A percentile compares a stretch with the other conserved stretches of the same genome.
These are phyloP conservation scores for Thinocorus orbignyianus DNA, from an alignment of 2,113 vertebrate species.

Conservation along the genomic window DNA sequence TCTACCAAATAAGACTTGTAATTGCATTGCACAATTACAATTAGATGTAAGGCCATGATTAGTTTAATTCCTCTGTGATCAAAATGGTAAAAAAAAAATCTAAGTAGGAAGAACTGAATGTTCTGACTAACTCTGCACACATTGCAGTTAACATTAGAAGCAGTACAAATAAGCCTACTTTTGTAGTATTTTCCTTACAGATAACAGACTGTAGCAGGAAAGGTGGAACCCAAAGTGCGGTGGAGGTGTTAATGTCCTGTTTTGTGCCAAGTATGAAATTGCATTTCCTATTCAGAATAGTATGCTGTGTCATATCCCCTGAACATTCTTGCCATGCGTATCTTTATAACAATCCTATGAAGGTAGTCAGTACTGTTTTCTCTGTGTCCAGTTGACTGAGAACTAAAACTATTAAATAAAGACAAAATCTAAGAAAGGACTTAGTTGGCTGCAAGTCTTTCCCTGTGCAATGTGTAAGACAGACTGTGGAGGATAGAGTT, in stretches of 20 bases:
- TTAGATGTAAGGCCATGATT: background rate
- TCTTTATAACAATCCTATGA: background rate
- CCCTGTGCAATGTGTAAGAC: background rate
- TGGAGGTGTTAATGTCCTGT: background rate
- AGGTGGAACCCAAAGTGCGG: background rate
- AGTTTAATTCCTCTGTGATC: background rate
- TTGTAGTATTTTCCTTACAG: background rate
- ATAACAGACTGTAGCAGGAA: background rate
- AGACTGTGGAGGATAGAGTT: background rate
- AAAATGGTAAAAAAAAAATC: background rate
- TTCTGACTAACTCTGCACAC: too few species aligned
- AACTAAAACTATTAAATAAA: background rate
- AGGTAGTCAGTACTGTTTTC: background rate
- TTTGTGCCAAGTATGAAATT: background rate
- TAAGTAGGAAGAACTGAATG: background rate
- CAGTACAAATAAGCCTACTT: background rate
- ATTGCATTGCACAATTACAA: background rate
- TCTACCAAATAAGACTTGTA: background rate
- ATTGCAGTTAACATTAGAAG: background rate
- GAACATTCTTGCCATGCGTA: background rate
- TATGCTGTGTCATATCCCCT: background rate
- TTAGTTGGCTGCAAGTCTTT: background rate
- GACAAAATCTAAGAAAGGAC: background rate
- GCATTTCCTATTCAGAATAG: background rate
- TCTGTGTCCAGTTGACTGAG: background rate